Percentiles rank a stretch among this genome's conserved stretches.
These are phyloP conservation scores for Semnopithecus entellus DNA, from an alignment of 2,113 vertebrate genomes.

Conservation along the genomic window DNA sequence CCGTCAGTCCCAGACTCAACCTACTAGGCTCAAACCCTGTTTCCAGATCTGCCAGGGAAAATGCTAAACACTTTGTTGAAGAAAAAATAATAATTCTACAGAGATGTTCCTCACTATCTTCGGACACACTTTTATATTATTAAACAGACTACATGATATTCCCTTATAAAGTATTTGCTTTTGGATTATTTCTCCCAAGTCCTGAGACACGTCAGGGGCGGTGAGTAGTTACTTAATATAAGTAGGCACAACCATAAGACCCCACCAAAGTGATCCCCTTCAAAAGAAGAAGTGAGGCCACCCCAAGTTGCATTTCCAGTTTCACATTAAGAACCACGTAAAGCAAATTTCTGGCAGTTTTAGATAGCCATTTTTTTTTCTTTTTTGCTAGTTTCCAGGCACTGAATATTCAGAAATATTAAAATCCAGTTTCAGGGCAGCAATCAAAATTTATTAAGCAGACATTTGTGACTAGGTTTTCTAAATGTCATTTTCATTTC, in stretches of 20 bases:
- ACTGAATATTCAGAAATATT: constrained; percentile 45
- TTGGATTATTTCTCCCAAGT: constrained; percentile 38
- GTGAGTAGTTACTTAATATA: not conserved
- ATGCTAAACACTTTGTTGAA: constrained; percentile 13
- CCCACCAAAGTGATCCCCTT: not conserved
- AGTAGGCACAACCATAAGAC: not conserved
- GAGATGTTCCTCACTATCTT: not conserved
- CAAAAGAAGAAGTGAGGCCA: not conserved
- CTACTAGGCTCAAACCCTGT: not conserved
- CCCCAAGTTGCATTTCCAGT: not conserved
- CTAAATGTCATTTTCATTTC: constrained; percentile 42
- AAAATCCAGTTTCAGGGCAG: constrained; percentile 29
- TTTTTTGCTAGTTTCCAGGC: constrained; percentile 6
- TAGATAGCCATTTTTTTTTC: not conserved
- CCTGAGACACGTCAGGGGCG: constrained; percentile 29
- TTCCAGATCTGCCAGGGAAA: not conserved
- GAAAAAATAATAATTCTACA: not conserved
- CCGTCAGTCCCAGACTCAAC: not conserved
- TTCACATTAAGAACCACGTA: not conserved
- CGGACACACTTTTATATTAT: constrained; percentile 40
- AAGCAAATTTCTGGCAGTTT: not conserved
- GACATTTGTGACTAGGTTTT: constrained; percentile 12
- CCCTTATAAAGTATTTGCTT: constrained; percentile 51
- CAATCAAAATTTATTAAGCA: constrained; percentile 55
- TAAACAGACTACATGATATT: constrained; percentile 53